phyloP scores from a whole-genome alignment of 1,140 invertebrate genomes.

The Drosophila biarmipes region DNA sequence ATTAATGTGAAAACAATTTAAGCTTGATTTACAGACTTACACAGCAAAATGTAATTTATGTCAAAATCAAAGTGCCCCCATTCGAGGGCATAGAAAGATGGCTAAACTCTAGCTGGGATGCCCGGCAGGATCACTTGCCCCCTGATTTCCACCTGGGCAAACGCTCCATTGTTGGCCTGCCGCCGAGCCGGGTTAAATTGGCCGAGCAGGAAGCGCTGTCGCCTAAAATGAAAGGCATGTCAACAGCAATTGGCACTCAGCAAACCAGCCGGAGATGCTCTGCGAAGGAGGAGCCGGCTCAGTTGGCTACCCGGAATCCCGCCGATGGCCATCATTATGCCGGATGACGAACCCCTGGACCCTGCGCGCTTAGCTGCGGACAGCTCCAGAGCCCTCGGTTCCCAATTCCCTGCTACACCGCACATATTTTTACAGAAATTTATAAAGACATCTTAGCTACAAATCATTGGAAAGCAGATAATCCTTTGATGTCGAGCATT shows the following conservation, averaged over 20 bases:
- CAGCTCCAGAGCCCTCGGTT: background rate
- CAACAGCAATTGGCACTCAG: slow-evolving; percentile 51
- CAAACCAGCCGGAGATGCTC: slow-evolving; percentile 4
- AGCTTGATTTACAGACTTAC: background rate
- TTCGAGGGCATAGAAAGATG: background rate
- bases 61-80: background rate
- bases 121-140: slow-evolving; percentile 85
- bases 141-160: slow-evolving; percentile 87
- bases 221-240: slow-evolving; percentile 48
- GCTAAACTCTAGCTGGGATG: slow-evolving; percentile 50
- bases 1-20: slow-evolving; percentile 1
- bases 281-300: background rate
- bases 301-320: slow-evolving; percentile 65
- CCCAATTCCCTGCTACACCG: background rate
- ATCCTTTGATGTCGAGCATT: no score
- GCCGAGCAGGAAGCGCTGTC: slow-evolving; percentile 85
- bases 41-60: background rate
- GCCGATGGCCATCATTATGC: slow-evolving; percentile 84
- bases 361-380: slow-evolving; percentile 17
- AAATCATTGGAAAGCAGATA: no score
- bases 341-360: slow-evolving; percentile 61
- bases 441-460: no score
- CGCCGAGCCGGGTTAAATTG: slow-evolving; percentile 87
- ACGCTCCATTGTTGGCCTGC: slow-evolving; percentile 87
- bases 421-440: background rate